Evolutionary conservation across 1,140 invertebrate genomes (phyloP).

Genomic region (Colletes latitarsis): DNA sequence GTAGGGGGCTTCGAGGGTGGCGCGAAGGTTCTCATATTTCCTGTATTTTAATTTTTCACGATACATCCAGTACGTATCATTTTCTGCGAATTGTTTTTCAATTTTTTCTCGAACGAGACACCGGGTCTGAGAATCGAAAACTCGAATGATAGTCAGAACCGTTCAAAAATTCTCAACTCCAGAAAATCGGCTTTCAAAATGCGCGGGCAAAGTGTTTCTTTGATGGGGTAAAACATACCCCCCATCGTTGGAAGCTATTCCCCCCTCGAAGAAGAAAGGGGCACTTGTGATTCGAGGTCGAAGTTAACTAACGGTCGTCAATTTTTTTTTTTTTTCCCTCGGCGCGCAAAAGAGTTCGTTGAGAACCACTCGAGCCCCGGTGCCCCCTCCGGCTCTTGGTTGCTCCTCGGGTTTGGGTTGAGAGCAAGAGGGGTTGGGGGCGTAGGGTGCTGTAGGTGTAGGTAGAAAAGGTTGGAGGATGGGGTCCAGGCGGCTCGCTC

Average conservation of each 20-base stretch:
- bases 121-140: conserved; percentile 3
- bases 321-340: neutral
- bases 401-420: conserved; percentile 42
- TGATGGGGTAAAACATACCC: too few species aligned
- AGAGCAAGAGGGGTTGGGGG: conserved; percentile 24
- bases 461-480: conserved; percentile 40
- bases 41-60: conserved; percentile 72
- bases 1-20: conserved; percentile 42
- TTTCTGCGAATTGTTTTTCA: conserved; percentile 57
- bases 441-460: conserved; percentile 48
- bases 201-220: too few species aligned
- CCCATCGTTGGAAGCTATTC: neutral
- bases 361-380: conserved; percentile 58
- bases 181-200: too few species aligned
- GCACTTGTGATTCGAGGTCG: conserved; percentile 1
- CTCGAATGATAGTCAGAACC: conserved; percentile 47
- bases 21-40: conserved; percentile 78
- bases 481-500: conserved; percentile 34
- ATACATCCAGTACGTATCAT: conserved; percentile 27
- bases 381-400: conserved; percentile 43
- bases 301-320: conserved; percentile 2
- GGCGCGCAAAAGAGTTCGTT: conserved; percentile 38
- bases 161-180: neutral
- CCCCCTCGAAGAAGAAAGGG: neutral
- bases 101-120: conserved; percentile 29